phyloP scores from a whole-genome alignment of 2,113 vertebrate species.

The Leucopsar rothschildi region DNA sequence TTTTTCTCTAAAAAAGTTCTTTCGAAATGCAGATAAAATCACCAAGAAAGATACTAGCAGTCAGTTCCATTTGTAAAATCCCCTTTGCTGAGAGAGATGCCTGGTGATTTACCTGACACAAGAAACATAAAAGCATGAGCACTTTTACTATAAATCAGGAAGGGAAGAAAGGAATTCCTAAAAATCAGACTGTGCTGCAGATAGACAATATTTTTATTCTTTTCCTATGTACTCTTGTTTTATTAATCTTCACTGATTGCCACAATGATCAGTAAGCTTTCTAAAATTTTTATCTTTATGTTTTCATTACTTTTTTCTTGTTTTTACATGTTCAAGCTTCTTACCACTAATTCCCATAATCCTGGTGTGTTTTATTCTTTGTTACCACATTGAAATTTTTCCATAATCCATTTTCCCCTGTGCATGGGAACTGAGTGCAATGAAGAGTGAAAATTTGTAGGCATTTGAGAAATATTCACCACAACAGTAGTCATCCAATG shows the following conservation, averaged over 20 bases:
- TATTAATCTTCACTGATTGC: background rate
- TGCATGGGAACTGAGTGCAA: background rate
- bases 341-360: background rate
- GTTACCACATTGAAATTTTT: background rate
- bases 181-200: background rate
- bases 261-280: background rate
- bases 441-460: background rate
- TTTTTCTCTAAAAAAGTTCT: background rate
- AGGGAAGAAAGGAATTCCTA: background rate
- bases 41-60: background rate
- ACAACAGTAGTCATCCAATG: background rate
- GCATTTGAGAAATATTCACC: background rate
- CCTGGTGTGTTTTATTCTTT: background rate
- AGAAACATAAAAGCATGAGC: background rate
- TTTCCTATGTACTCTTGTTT: background rate
- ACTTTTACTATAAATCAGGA: background rate
- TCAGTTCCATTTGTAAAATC: background rate
- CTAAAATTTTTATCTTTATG: background rate
- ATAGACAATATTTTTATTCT: background rate
- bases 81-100: background rate
- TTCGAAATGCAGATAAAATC: background rate
- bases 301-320: background rate
- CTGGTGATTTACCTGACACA: background rate
- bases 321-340: background rate
- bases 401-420: background rate